These are phyloP conservation scores for Plusia festucae DNA, from an alignment of 2,888 invertebrate genomes.

Conservation along the genomic window DNA sequence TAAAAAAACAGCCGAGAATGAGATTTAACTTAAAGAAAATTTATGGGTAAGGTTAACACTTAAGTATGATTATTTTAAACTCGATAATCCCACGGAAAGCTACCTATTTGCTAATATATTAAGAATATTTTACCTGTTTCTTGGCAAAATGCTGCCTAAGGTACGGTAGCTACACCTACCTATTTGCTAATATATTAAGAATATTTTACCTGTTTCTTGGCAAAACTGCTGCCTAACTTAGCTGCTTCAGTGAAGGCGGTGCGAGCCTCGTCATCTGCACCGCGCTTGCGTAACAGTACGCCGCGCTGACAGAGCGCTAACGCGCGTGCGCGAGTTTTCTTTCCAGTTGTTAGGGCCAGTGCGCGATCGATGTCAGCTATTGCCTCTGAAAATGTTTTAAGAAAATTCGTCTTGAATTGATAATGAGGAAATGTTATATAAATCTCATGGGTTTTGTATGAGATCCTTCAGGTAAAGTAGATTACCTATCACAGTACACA, in stretches of 20 bases:
- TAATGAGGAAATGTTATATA: no score
- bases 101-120: no score
- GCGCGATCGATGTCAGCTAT: constrained; percentile 93
- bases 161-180: no score
- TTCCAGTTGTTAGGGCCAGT: constrained; percentile 90
- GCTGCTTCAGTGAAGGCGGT: constrained; percentile 94
- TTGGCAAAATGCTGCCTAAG: constrained; percentile 97
- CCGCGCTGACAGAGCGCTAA: constrained; percentile 96
- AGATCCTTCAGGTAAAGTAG: no score
- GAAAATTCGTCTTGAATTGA: not conserved
- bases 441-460: no score
- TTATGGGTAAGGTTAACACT: no score
- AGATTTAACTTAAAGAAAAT: no score
- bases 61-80: no score
- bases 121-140: constrained; percentile 90
- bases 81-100: no score
- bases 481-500: no score
- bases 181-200: no score
- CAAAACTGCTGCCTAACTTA: constrained; percentile 95
- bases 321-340: constrained; percentile 91
- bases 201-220: constrained; percentile 92
- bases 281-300: constrained; percentile 92
- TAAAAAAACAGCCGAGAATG: no score
- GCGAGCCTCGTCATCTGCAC: constrained; percentile 92
- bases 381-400: constrained; percentile 89